phyloP scores from a whole-genome alignment of 1,140 invertebrate species.

The Schlechtendalia chinensis region DNA sequence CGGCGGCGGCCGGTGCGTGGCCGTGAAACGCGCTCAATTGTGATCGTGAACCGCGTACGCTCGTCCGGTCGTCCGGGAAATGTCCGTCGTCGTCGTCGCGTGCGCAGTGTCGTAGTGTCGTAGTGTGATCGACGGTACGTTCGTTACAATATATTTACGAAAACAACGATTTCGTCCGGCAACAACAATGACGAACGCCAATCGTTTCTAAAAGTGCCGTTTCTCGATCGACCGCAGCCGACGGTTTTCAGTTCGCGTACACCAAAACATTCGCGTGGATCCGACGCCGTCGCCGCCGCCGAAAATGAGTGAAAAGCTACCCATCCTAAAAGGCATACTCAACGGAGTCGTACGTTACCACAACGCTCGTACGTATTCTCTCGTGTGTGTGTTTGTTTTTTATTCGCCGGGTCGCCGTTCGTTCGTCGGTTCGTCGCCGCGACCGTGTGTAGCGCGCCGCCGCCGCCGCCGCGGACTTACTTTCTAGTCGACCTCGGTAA shows the following conservation, averaged over 20 bases:
- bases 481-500: slow-evolving; percentile 44
- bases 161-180: neutral
- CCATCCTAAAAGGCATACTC: slow-evolving; percentile 82
- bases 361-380: slow-evolving; percentile 77
- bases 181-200: neutral
- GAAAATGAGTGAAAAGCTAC: slow-evolving; percentile 85
- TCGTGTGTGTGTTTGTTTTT: neutral
- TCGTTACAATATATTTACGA: too few species aligned
- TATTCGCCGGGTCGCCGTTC: neutral
- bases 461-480: neutral
- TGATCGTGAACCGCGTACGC: slow-evolving; percentile 44
- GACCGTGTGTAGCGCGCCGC: too few species aligned
- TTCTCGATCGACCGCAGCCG: too few species aligned
- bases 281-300: too few species aligned
- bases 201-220: neutral
- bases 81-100: slow-evolving; percentile 3
- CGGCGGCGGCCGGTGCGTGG: slow-evolving; percentile 53
- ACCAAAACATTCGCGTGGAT: too few species aligned
- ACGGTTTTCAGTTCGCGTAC: too few species aligned
- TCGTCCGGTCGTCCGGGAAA: slow-evolving; percentile 45
- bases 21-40: slow-evolving; percentile 47
- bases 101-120: neutral
- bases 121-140: too few species aligned
- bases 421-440: too few species aligned
- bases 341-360: slow-evolving; percentile 84